phyloP scores from a whole-genome alignment of 2,113 vertebrate genomes.

The Astatoreochromis straeleni region DNA sequence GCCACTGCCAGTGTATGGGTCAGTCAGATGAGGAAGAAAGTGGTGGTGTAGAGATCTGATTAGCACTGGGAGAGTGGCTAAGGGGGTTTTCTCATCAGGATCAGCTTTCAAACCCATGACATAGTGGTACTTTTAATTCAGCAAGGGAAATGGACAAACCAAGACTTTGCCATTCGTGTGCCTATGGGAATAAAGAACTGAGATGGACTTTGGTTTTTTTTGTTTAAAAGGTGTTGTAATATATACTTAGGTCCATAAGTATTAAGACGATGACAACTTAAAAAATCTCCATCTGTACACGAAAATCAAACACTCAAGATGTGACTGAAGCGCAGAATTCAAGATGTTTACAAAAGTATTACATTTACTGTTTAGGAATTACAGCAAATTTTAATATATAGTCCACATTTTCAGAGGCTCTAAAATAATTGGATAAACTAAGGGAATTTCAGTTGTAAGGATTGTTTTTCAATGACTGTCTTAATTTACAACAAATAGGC shows the following conservation, averaged over 20 bases:
- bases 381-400: background rate
- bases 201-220: background rate
- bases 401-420: background rate
- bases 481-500: background rate
- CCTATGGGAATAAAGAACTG: background rate
- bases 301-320: accelerated
- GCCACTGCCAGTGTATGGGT: background rate
- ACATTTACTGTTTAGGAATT: background rate
- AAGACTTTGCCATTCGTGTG: background rate
- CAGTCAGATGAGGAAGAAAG: background rate
- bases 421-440: background rate
- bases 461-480: background rate
- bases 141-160: background rate
- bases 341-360: background rate
- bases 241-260: background rate
- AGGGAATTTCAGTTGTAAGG: background rate
- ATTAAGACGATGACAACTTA: background rate
- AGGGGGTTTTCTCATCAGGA: conserved; percentile 56
- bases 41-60: conserved; percentile 27
- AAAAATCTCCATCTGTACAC: background rate
- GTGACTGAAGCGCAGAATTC: background rate
- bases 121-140: background rate
- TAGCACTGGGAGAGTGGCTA: conserved; percentile 36
- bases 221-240: background rate
- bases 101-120: conserved; percentile 46